Evolutionary conservation across 2,888 invertebrate species (phyloP).

Genomic region (Catocala fraxini): DNA sequence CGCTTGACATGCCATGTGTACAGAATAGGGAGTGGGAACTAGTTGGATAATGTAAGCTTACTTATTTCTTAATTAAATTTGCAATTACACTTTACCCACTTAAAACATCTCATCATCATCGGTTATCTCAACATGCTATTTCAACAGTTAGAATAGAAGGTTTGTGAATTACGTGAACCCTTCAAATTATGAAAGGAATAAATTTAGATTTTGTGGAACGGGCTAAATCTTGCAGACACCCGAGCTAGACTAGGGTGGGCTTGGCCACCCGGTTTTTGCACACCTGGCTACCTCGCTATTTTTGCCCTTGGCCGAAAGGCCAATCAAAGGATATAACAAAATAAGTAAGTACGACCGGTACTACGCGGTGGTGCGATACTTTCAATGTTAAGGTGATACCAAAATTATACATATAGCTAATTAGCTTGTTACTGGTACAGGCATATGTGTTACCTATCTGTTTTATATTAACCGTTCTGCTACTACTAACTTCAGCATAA

Average conservation of each 20-base stretch:
- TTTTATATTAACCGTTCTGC: too few species aligned
- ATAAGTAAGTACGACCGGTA: neutral
- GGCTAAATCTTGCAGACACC: neutral
- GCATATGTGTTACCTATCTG: too few species aligned
- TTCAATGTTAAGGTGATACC: neutral
- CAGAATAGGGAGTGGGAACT: too few species aligned
- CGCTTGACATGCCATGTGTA: too few species aligned
- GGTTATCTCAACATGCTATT: too few species aligned
- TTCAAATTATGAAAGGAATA: neutral
- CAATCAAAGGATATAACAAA: neutral
- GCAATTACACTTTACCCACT: too few species aligned
- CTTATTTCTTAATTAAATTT: too few species aligned
- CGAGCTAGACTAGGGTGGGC: slow-evolving; percentile 1
- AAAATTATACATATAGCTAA: too few species aligned
- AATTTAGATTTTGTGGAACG: neutral
- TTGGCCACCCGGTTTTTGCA: neutral
- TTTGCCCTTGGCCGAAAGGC: slow-evolving; percentile 1
- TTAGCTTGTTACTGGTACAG: too few species aligned
- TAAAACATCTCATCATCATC: too few species aligned
- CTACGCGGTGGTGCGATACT: neutral
- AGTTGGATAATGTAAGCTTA: too few species aligned
- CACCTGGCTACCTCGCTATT: slow-evolving; percentile 3
- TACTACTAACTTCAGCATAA: neutral
- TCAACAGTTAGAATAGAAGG: too few species aligned
- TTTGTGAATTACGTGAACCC: neutral